These are phyloP conservation scores for Pygocentrus nattereri DNA, from an alignment of 2,797 vertebrate species.

Conservation along the genomic window DNA sequence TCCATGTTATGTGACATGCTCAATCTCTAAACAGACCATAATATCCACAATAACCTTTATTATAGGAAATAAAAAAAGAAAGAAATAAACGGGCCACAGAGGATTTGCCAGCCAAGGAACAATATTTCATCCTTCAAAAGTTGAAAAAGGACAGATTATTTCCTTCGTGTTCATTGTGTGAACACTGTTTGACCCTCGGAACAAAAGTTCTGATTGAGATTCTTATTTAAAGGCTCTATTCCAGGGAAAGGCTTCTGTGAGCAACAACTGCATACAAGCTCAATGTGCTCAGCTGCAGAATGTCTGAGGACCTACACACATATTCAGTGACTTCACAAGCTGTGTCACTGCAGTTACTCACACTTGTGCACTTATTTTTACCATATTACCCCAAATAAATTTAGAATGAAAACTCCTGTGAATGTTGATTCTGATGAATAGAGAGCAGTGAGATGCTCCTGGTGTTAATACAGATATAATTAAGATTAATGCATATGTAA, in stretches of 20 bases:
- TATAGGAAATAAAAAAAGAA: conserved; percentile 26
- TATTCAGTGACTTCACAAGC: background rate
- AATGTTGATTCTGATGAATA: background rate
- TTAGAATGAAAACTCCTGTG: no score
- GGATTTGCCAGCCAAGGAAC: conserved; percentile 1
- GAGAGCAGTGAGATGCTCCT: background rate
- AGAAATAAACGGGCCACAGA: background rate
- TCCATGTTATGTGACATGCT: conserved; percentile 33
- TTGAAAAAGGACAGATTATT: conserved; percentile 9
- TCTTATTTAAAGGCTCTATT: background rate
- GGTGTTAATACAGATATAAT: background rate
- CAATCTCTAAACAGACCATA: conserved; percentile 15
- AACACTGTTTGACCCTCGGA: background rate
- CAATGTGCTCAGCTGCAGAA: background rate
- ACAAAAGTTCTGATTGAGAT: background rate
- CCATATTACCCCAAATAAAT: no score
- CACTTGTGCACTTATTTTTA: background rate
- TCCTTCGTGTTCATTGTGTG: background rate
- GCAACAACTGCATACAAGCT: background rate
- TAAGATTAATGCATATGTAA: background rate
- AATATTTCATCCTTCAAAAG: conserved; percentile 31
- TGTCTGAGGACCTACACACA: background rate
- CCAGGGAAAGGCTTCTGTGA: background rate
- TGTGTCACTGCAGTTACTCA: background rate
- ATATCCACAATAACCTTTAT: conserved; percentile 29